Conservation (phyloP, 2,113 vertebrate genomes). For the Conger conger region DNA sequence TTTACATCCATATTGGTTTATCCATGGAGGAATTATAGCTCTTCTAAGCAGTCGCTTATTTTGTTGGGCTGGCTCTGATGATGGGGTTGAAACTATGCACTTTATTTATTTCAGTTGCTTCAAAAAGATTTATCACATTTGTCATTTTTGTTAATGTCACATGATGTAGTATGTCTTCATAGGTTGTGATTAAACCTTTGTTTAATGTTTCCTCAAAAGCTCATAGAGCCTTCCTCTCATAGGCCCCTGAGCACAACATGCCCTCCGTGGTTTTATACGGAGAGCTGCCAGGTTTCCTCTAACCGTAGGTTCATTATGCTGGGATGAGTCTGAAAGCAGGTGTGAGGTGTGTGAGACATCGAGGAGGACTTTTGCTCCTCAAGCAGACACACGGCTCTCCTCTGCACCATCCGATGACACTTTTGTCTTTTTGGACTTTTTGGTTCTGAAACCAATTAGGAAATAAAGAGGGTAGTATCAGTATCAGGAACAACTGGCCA, state of each 20-base stretch:
- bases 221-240: background rate
- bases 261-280: background rate
- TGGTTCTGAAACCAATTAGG: slow-evolving; percentile 61
- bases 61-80: too few relatives aligned
- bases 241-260: background rate
- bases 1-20: too few relatives aligned
- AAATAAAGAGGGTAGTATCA: slow-evolving; percentile 8
- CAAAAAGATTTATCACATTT: background rate
- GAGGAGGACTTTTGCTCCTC: background rate
- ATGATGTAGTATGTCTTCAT: background rate
- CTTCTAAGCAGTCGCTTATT: background rate
- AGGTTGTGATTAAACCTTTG: background rate
- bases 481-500: background rate
- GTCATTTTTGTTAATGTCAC: background rate
- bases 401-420: slow-evolving; percentile 79
- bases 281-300: too few relatives aligned
- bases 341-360: background rate
- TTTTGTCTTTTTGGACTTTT: slow-evolving; percentile 73
- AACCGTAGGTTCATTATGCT: background rate
- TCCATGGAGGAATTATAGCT: too few relatives aligned
- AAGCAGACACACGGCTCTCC: slow-evolving; percentile 16
- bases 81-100: background rate
- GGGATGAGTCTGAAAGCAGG: background rate
- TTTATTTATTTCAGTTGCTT: background rate
- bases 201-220: background rate